Evolutionary conservation across 2,797 vertebrate genomes (phyloP).

Genomic region (Danio aesculapii): DNA sequence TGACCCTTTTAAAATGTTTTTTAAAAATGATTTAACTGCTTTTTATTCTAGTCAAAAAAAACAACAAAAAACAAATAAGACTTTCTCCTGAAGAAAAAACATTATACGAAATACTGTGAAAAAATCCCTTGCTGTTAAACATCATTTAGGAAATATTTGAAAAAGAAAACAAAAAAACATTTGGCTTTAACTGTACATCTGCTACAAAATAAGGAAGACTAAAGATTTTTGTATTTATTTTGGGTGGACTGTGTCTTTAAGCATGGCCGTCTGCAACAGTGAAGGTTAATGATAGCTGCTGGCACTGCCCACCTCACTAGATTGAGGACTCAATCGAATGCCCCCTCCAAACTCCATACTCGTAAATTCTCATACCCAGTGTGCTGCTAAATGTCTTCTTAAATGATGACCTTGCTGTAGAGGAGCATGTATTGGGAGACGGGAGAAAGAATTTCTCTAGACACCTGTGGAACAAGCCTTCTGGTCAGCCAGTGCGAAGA

Average conservation of each 20-base stretch:
- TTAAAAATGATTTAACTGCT: too few species aligned
- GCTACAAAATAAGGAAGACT: background rate
- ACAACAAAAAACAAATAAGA: too few species aligned
- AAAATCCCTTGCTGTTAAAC: too few species aligned
- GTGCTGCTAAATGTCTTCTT: constrained; percentile 18
- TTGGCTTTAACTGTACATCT: too few species aligned
- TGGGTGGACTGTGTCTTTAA: background rate
- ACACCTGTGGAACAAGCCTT: constrained; percentile 25
- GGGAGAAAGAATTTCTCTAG: background rate
- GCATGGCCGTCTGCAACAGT: background rate
- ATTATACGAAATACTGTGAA: too few species aligned
- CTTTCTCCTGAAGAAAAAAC: too few species aligned
- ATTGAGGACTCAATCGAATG: constrained; percentile 53
- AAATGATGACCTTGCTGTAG: background rate
- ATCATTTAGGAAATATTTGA: too few species aligned
- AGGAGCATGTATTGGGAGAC: background rate
- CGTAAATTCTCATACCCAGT: constrained; percentile 22
- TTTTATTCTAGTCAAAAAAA: too few species aligned
- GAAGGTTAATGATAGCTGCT: constrained; percentile 60
- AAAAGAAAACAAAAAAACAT: too few species aligned
- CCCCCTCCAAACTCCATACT: background rate
- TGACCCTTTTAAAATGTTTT: too few species aligned
- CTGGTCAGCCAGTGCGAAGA: background rate
- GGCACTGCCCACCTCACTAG: constrained; percentile 37
- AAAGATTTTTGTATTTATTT: background rate